phyloP scores from a whole-genome alignment of 2,888 invertebrate species.

The Desoria tigrina region DNA sequence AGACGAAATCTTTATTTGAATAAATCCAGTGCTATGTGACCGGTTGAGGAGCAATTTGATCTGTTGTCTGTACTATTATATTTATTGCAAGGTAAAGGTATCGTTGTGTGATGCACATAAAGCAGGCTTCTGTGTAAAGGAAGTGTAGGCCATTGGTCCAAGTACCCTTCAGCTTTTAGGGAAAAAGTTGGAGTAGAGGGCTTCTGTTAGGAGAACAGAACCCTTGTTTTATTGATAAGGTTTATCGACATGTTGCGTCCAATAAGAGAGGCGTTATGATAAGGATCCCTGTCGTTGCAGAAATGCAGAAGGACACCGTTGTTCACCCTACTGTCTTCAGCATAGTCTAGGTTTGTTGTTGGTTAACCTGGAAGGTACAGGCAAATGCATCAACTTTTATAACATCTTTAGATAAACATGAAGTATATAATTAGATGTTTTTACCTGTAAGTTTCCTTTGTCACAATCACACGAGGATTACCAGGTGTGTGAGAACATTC shows the following conservation, averaged over 20 bases:
- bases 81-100: constrained; percentile 10
- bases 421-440: not conserved
- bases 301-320: not conserved
- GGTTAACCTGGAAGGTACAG: constrained; percentile 47
- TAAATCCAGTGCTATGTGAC: too few species aligned
- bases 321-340: constrained; percentile 24
- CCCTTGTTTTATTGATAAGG: not conserved
- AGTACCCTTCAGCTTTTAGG: constrained; percentile 7
- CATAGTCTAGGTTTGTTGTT: constrained; percentile 53
- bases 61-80: not conserved
- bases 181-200: not conserved
- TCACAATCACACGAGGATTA: constrained; percentile 59
- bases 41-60: too few species aligned
- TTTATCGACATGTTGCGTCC: not conserved
- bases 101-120: constrained; percentile 5
- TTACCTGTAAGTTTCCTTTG: constrained; percentile 61
- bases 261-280: not conserved
- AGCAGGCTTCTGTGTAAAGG: constrained; percentile 5
- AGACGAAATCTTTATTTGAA: too few species aligned
- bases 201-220: not conserved
- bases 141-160: constrained; percentile 23
- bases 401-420: not conserved
- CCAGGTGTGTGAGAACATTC: constrained; percentile 59
- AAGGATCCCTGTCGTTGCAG: constrained; percentile 3
- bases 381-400: constrained; percentile 4